Evolutionary conservation across 1,140 invertebrate genomes (phyloP).

Genomic region (Megalopta genalis): DNA sequence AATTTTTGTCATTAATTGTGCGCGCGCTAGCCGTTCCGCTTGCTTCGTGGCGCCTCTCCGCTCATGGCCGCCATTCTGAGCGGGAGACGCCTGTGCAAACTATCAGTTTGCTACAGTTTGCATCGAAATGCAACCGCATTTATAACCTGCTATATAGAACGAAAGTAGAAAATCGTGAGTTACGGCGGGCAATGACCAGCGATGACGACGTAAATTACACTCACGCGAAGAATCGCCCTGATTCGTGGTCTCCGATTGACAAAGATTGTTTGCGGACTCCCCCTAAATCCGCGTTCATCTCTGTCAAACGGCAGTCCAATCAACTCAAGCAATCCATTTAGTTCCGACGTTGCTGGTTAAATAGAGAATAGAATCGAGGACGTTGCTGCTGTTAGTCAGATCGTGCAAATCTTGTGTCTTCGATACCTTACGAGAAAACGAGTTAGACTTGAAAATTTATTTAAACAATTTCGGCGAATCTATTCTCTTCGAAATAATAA

Average conservation of each 20-base stretch:
- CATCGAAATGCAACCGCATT: not conserved
- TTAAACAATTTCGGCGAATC: too few relatives aligned
- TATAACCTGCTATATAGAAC: not conserved
- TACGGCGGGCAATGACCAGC: too few relatives aligned
- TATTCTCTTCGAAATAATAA: too few relatives aligned
- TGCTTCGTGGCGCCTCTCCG: not conserved
- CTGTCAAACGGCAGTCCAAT: conserved; percentile 33
- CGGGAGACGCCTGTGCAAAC: not conserved
- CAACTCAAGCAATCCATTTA: conserved; percentile 46
- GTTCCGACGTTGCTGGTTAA: conserved; percentile 44
- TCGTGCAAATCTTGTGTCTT: not conserved
- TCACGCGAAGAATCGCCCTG: not conserved
- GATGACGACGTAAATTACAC: not conserved
- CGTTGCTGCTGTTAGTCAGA: conserved; percentile 4
- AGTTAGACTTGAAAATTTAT: not conserved
- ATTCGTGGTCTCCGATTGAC: conserved; percentile 2
- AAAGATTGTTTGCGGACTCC: conserved; percentile 10
- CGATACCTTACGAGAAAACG: not conserved
- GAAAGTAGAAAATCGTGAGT: not conserved
- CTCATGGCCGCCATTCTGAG: conserved; percentile 19
- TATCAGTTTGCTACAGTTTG: not conserved
- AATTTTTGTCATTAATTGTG: not conserved
- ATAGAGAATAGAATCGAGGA: conserved; percentile 17
- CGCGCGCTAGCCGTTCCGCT: not conserved
- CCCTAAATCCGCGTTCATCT: conserved; percentile 3